Evolutionary conservation across 2,888 invertebrate genomes (phyloP), one percentile per base, ranked within the genome.

Genomic region (Aromia moschata): DNA sequence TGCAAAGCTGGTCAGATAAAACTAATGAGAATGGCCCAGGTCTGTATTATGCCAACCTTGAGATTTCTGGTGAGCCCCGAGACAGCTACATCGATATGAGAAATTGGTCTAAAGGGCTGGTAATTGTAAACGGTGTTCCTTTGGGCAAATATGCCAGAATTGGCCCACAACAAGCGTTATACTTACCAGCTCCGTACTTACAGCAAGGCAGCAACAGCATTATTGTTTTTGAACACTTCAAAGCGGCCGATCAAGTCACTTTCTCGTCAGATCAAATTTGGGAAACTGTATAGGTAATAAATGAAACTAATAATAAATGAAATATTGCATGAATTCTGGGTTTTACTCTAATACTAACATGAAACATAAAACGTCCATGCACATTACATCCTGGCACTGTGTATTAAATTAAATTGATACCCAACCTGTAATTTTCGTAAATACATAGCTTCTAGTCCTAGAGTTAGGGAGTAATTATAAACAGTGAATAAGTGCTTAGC

Each of bases 91-190:
- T 95, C 12, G 89, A 92, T 72, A 87, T 92, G 67, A 82, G 84
- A 38, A 87, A 86, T 10, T 96, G 95, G 96, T 87, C 86, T 51
- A 95, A 94, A 84, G 95, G 95, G 1, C 12, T 61, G 14, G 87
- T 90, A 0, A 90, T 91, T 78, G 81, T 95, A 1, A 96, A 96
- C 75, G 92, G 91, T 0, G 86, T 90, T 70, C 92, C 94, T 76
- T 82, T 96, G 15, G 94, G 94, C 0, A 84, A 94, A 38, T 94
- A 94, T 79, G 93, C 93, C 89, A 87, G 88, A 0, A 73, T 84
- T 1, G 94, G 95, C 0, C 95, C 95, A 0, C 92, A 93, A 79
- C 83, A 89, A 57, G 92, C 92, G 0, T 81, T 94, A 0, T 96
- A 92, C 77, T 82, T 94, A 20, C 94, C 95, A 0, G 90, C 87